phyloP scores from a whole-genome alignment of 2,113 vertebrate species.

The Tautogolabrus adspersus region DNA sequence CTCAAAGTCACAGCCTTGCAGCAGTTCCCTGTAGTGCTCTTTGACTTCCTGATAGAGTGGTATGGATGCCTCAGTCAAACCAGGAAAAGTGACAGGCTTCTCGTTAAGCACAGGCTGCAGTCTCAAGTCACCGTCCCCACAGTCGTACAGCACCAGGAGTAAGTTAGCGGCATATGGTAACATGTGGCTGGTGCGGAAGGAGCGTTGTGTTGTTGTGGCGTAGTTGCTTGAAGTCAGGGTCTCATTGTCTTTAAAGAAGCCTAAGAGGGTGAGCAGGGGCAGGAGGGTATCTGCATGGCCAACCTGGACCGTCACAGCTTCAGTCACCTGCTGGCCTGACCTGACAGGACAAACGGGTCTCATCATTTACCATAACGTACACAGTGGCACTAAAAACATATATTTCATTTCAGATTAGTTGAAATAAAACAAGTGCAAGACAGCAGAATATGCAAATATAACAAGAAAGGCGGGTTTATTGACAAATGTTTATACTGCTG shows the following conservation, averaged over 20 bases:
- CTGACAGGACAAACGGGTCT: conserved; percentile 73
- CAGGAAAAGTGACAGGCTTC: conserved; percentile 84
- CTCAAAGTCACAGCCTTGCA: conserved; percentile 87
- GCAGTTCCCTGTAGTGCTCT: conserved; percentile 85
- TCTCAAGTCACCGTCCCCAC: conserved; percentile 81
- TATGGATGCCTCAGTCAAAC: conserved; percentile 72
- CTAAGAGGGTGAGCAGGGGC: conserved; percentile 93
- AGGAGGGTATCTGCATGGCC: conserved; percentile 96
- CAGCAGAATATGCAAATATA: too few species aligned
- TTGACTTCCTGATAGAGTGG: conserved; percentile 86
- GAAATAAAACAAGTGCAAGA: too few species aligned
- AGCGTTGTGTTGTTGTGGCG: conserved; percentile 76
- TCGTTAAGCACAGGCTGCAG: conserved; percentile 94
- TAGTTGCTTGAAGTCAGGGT: conserved; percentile 88
- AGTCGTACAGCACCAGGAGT: conserved; percentile 91
- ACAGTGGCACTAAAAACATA: too few species aligned
- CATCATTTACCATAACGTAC: neutral
- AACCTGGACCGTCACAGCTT: conserved; percentile 89
- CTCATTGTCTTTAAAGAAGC: conserved; percentile 89
- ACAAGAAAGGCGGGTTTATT: too few species aligned
- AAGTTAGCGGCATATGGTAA: conserved; percentile 94
- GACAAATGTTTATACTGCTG: too few species aligned
- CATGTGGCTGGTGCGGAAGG: conserved; percentile 89
- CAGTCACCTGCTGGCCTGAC: conserved; percentile 84
- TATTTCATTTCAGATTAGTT: too few species aligned